Conservation (phyloP, 2,888 invertebrate species). For the Ophion ellenae region DNA sequence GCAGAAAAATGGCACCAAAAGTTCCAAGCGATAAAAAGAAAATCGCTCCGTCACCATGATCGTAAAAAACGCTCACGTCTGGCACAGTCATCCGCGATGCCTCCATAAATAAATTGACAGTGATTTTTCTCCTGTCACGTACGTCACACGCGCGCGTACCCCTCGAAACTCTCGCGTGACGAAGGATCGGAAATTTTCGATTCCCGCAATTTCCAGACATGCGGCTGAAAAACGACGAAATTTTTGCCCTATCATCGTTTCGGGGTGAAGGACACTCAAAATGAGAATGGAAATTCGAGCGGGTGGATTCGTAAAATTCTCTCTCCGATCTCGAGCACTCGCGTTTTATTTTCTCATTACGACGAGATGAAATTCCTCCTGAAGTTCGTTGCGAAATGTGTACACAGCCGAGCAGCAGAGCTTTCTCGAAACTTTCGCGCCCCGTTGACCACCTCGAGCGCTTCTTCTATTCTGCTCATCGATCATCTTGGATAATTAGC, state of each 20-base stretch:
- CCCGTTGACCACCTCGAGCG: background rate
- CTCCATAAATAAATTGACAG: too few species aligned
- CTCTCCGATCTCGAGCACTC: background rate
- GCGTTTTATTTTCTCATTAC: constrained; percentile 26
- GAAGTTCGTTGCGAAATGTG: background rate
- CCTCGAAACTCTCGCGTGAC: too few species aligned
- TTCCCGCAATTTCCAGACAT: too few species aligned
- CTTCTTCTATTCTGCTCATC: constrained; percentile 26
- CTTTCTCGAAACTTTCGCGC: background rate
- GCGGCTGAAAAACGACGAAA: too few species aligned
- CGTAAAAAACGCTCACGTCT: constrained; percentile 37
- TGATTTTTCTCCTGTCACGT: background rate
- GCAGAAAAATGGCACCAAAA: constrained; percentile 16
- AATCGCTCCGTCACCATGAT: constrained; percentile 31
- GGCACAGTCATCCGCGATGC: background rate
- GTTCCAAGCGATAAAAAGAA: constrained; percentile 6
- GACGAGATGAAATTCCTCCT: constrained; percentile 24
- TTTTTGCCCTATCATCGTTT: too few species aligned
- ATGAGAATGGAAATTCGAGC: too few species aligned
- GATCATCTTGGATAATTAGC: constrained; percentile 51
- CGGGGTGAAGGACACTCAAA: too few species aligned
- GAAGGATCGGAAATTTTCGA: too few species aligned
- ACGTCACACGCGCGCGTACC: background rate
- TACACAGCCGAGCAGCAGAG: background rate
- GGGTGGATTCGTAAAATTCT: background rate